Evolutionary conservation across 2,113 vertebrate genomes (phyloP), one percentile per base, ranked within the genome.

Genomic region (Microtus oregoni): DNA sequence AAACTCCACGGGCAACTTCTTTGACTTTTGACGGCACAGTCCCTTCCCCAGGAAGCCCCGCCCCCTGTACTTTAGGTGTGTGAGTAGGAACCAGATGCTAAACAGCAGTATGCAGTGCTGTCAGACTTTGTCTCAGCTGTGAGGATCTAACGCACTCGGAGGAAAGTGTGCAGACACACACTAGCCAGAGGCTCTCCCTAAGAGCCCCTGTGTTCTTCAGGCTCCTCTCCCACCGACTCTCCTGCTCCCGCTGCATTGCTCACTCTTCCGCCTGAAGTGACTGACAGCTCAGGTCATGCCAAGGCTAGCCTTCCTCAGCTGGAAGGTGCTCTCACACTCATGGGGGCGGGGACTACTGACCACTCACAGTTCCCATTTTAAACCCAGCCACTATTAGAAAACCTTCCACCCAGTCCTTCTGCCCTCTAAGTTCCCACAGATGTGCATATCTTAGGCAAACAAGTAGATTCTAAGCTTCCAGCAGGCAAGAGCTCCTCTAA

Each of bases 401-500:
- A 35, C n/a, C 68, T 68, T 1, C 20, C 55, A 68, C 26, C 52
- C 47, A n/a, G 73, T 52, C 35, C 47, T 92, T 86, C 73, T 52
- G 75, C 26, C 32, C 35, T 86, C 35, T 58, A 55, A 86, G 63
- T 96, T 96, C 58, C 77, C 83, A 89, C 11, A 78, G 41, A 85
- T 12, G 3, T 55, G 12, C 32, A 3, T 67, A 61, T 85, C 47
- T 95, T 28, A 52, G 70, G 20, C 28, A 88, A 88, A 73, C 32
- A n/a, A 72, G 72, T 90, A 90, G 72, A 92, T 3, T 88, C n/a
- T 73, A 94, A 85, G 76, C 58, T 90, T 88, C 85, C 44, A 55
- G 65, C 38, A 90, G 89, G 61, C 52, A 94, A 90, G 58, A 90
- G 68, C 28, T 14, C 58, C 65, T 96, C 35, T 96, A 91, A 90